phyloP scores from a whole-genome alignment of 2,797 vertebrate species.

The Garrulus glandarius region DNA sequence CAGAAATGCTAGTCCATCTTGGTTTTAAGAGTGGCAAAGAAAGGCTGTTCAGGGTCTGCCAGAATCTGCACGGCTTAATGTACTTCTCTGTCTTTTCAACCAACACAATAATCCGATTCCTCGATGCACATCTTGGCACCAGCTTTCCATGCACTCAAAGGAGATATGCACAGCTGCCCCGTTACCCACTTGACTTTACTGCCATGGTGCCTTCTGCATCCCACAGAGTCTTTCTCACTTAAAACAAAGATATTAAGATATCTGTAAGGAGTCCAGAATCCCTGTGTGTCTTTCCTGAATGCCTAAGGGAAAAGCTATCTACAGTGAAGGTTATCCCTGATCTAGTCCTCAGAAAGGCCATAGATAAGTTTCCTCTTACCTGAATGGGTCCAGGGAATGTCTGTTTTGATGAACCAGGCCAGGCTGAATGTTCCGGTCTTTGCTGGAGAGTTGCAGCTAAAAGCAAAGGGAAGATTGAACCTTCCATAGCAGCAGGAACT shows the following conservation, averaged over 20 bases:
- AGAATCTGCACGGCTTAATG: slow-evolving; percentile 28
- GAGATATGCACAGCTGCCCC: not conserved
- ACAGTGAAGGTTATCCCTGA: not conserved
- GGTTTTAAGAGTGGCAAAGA: slow-evolving; percentile 25
- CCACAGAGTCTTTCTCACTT: not conserved
- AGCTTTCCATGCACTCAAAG: not conserved
- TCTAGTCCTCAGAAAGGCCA: not conserved
- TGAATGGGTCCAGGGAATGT: not conserved
- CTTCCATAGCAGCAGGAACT: not conserved
- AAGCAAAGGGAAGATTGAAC: not conserved
- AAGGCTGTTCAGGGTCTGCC: slow-evolving; percentile 14
- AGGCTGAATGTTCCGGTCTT: not conserved
- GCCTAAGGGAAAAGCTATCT: not conserved
- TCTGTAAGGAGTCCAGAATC: not conserved
- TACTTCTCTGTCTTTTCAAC: slow-evolving; percentile 32
- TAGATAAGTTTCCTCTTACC: not conserved
- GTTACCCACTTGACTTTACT: not conserved
- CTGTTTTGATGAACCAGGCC: not conserved
- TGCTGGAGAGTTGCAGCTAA: not conserved
- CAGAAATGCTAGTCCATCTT: slow-evolving; percentile 16
- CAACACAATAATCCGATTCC: slow-evolving; percentile 7
- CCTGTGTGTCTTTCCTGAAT: not conserved
- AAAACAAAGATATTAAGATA: not conserved
- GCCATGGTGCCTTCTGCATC: not conserved
- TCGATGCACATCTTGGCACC: slow-evolving; percentile 21